These are phyloP conservation scores for Drosophila paramelanica DNA, from an alignment of 2,888 invertebrate genomes.

Conservation along the genomic window DNA sequence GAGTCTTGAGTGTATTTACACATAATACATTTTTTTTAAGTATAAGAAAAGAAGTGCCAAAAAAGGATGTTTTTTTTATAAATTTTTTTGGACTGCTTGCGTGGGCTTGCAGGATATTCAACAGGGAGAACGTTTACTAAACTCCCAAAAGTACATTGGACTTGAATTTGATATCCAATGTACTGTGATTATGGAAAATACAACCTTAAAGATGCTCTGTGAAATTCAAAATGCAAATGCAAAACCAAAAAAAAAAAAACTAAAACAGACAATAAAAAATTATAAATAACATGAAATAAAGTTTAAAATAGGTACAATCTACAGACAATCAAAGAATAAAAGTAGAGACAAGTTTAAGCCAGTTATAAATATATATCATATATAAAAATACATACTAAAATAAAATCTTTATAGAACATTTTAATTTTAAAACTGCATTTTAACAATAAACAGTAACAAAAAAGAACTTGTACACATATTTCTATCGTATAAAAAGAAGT, in stretches of 20 bases:
- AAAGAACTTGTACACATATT: too few relatives aligned
- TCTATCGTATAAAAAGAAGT: too few relatives aligned
- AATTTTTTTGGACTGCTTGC: constrained; percentile 10
- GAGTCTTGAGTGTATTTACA: constrained; percentile 10
- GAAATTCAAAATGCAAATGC: not conserved
- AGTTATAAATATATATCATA: too few relatives aligned
- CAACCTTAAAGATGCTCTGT: not conserved
- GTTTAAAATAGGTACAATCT: not conserved
- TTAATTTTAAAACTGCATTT: too few relatives aligned
- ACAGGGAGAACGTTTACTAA: constrained; percentile 1
- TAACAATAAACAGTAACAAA: too few relatives aligned
- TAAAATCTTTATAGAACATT: too few relatives aligned
- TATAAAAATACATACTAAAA: too few relatives aligned
- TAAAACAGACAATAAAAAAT: not conserved
- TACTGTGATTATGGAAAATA: constrained; percentile 2
- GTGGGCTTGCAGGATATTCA: constrained; percentile 12
- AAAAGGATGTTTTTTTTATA: constrained; percentile 5
- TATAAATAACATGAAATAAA: not conserved
- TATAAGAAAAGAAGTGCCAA: constrained; percentile 13
- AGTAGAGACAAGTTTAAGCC: too few relatives aligned
- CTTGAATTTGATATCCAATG: not conserved
- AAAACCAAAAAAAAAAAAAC: not conserved
- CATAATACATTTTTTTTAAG: not conserved
- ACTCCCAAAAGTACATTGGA: not conserved
- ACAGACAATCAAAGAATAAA: not conserved